Conservation (phyloP, 2,888 invertebrate genomes). For the Diarsia mendica region DNA sequence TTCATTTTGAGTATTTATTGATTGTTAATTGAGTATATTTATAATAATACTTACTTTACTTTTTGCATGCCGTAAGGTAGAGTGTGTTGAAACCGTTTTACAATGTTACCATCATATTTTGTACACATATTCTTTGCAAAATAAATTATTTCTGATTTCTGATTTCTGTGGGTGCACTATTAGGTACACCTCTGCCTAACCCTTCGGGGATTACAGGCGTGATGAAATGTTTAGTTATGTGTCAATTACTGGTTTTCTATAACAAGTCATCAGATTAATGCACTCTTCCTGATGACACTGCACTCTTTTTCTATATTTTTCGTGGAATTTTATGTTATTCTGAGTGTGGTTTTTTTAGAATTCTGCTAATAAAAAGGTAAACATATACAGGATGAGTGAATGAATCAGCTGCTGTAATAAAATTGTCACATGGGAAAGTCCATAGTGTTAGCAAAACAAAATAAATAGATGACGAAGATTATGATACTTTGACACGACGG, state of each 20-base stretch:
- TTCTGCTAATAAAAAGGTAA: constrained; percentile 5
- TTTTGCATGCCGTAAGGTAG: no score
- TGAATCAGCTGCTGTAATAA: not conserved
- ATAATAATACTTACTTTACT: no score
- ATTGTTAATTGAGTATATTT: no score
- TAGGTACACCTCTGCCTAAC: no score
- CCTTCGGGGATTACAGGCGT: no score
- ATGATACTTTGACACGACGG: not conserved
- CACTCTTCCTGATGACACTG: not conserved
- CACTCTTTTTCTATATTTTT: not conserved
- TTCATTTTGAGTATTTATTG: no score
- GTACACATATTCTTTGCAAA: no score
- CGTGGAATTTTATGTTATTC: not conserved
- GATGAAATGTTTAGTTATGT: no score
- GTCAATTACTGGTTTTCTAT: not conserved
- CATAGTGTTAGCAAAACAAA: constrained; percentile 20
- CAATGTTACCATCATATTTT: no score
- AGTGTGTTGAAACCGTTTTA: no score
- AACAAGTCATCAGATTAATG: not conserved
- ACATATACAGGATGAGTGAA: constrained; percentile 26
- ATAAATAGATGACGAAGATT: not conserved
- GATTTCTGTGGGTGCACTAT: no score
- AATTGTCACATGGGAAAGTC: constrained; percentile 22
- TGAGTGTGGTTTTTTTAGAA: not conserved
- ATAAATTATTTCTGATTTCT: no score